Conservation (phyloP, 2,888 invertebrate genomes). For the Synanthedon myopaeformis region DNA sequence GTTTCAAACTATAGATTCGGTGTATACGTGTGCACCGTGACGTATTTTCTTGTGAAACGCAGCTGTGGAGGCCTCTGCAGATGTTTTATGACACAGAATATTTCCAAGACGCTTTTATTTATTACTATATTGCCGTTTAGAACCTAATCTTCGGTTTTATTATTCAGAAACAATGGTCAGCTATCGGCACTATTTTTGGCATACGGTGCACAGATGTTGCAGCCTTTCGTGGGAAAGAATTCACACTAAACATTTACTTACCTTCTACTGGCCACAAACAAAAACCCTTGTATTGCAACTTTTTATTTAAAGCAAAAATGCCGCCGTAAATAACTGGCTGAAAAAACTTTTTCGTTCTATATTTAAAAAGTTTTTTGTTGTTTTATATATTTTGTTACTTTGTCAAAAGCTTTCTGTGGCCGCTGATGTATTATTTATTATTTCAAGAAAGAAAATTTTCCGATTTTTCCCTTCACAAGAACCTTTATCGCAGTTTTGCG, state of each 20-base stretch:
- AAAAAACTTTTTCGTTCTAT: no score
- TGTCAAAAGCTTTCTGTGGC: no score
- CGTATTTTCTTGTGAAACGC: conserved; percentile 58
- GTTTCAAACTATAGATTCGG: conserved; percentile 37
- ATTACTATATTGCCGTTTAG: conserved; percentile 66
- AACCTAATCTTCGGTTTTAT: conserved; percentile 66
- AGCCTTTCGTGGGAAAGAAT: conserved; percentile 47
- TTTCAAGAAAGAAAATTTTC: no score
- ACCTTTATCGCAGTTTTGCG: no score
- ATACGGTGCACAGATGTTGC: conserved; percentile 56
- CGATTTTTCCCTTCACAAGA: no score
- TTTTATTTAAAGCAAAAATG: no score
- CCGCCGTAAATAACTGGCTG: no score
- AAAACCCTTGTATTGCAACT: no score
- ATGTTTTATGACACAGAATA: conserved; percentile 66
- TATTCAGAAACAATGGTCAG: conserved; percentile 65
- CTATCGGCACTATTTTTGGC: conserved; percentile 52
- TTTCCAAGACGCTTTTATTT: conserved; percentile 66
- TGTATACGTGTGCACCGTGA: conserved; percentile 46
- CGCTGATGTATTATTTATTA: no score
- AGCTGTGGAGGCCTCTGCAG: conserved; percentile 62
- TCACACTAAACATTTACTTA: conserved; percentile 10
- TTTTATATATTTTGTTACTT: background rate
- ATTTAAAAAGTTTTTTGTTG: background rate
- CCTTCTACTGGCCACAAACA: no score